Percentiles rank a stretch among this genome's conserved stretches.
phyloP scores from a whole-genome alignment of 1,140 invertebrate species.

The Ylistrum balloti region DNA sequence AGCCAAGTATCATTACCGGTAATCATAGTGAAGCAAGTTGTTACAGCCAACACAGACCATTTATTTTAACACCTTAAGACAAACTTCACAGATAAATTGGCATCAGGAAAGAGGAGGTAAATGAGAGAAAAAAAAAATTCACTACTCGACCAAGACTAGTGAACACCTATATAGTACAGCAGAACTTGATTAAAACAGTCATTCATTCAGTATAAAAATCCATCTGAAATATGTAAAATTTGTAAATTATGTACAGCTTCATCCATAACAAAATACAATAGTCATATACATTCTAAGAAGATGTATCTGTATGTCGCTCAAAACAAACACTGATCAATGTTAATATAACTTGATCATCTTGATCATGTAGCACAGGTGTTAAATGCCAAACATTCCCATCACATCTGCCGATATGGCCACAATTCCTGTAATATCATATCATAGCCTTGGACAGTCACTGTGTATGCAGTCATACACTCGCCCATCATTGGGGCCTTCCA shows the following conservation, averaged over 20 bases:
- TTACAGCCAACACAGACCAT: slow-evolving; percentile 25
- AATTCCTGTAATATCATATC: no score
- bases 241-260: slow-evolving; percentile 3
- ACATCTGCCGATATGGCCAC: not conserved
- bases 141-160: slow-evolving; percentile 2
- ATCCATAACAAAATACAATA: slow-evolving; percentile 36
- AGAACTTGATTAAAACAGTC: slow-evolving; percentile 13
- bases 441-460: not conserved
- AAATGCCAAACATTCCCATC: slow-evolving; percentile 15
- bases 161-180: slow-evolving; percentile 15
- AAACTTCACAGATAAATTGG: not conserved
- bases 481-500: not conserved
- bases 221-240: slow-evolving; percentile 37
- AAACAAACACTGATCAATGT: slow-evolving; percentile 28
- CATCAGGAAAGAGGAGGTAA: not conserved
- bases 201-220: slow-evolving; percentile 40
- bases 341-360: no score
- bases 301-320: slow-evolving; percentile 9
- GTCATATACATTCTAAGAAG: slow-evolving; percentile 2
- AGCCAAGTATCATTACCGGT: not conserved
- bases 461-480: not conserved
- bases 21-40: not conserved
- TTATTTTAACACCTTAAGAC: not conserved
- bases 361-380: slow-evolving; percentile 10
- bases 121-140: not conserved